Percentiles rank a stretch among this genome's conserved stretches.
These are phyloP conservation scores for Aurelia sp. DNA, from an alignment of 30 jellyfish, hydroid and myxozoan species.

Conservation along the genomic window DNA sequence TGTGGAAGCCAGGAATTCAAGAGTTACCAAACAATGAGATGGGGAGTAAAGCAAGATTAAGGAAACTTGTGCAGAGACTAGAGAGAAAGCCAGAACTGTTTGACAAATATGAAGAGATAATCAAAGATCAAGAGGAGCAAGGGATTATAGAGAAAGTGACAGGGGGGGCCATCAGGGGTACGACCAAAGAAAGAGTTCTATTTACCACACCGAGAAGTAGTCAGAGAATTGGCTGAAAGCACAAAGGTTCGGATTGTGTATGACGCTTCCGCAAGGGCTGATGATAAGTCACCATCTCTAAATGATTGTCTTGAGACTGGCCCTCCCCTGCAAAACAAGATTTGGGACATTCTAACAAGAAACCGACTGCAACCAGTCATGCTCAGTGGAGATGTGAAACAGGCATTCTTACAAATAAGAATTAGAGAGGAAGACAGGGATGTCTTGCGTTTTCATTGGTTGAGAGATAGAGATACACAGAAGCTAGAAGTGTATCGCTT, in stretches of 20 bases:
- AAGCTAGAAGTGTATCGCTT: conserved; percentile 22
- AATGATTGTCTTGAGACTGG: conserved; percentile 79
- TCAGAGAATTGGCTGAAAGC: conserved; percentile 15
- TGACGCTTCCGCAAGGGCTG: conserved; percentile 54
- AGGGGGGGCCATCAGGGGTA: conserved; percentile 6
- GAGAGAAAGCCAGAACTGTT: neutral
- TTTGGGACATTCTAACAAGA: conserved; percentile 32
- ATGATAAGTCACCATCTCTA: conserved; percentile 24
- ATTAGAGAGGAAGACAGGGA: conserved; percentile 42
- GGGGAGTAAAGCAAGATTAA: conserved; percentile 31
- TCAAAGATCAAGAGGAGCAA: conserved; percentile 20
- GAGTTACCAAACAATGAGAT: conserved; percentile 7
- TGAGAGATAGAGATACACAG: conserved; percentile 23
- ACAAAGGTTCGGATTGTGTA: conserved; percentile 60
- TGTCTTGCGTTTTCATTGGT: conserved; percentile 61
- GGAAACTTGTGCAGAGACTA: neutral
- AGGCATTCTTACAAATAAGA: conserved; percentile 42
- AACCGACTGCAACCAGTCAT: conserved; percentile 47
- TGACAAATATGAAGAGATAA: neutral
- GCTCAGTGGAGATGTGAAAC: conserved; percentile 26
- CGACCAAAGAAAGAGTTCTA: conserved; percentile 10
- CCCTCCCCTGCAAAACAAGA: conserved; percentile 57
- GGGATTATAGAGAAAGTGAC: conserved; percentile 42
- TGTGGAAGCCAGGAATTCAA: conserved; percentile 24
- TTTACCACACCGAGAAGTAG: conserved; percentile 61